Percentiles rank a stretch among this genome's conserved stretches.
Evolutionary conservation across 1,140 invertebrate species (phyloP).

Genomic region (Camponotus floridanus): DNA sequence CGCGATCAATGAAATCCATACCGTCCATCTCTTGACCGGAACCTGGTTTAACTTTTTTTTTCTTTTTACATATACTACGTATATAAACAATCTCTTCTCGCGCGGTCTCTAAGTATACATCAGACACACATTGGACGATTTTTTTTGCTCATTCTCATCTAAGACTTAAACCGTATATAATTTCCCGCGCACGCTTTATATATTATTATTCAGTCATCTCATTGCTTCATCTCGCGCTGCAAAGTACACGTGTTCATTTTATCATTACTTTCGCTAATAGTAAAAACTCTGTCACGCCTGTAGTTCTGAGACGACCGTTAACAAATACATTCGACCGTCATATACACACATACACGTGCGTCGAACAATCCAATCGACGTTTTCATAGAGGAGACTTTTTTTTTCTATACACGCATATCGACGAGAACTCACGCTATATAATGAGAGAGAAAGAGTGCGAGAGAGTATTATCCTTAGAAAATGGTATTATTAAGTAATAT

Average conservation of each 20-base stretch:
- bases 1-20: conserved; percentile 69
- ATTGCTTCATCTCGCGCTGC: conserved; percentile 44
- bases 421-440: conserved; percentile 42
- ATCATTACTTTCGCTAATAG: conserved; percentile 54
- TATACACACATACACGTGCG: conserved; percentile 79
- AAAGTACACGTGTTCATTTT: conserved; percentile 34
- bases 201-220: conserved; percentile 68
- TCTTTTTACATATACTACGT: conserved; percentile 54
- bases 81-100: conserved; percentile 81
- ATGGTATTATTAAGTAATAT: conserved; percentile 41
- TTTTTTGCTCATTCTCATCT: conserved; percentile 66
- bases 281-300: conserved; percentile 76
- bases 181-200: conserved; percentile 59
- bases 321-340: conserved; percentile 84
- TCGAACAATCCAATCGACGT: conserved; percentile 81
- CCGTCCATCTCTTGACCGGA: conserved; percentile 54
- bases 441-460: conserved; percentile 55
- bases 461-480: conserved; percentile 47
- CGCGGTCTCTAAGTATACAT: conserved; percentile 73
- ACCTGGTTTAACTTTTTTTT: conserved; percentile 65
- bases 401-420: conserved; percentile 26
- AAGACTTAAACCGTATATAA: conserved; percentile 47
- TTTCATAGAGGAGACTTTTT: conserved; percentile 9
- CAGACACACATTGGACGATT: conserved; percentile 76
- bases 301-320: conserved; percentile 84